Conservation (phyloP, 2,113 vertebrate genomes). For the Oxyura jamaicensis region DNA sequence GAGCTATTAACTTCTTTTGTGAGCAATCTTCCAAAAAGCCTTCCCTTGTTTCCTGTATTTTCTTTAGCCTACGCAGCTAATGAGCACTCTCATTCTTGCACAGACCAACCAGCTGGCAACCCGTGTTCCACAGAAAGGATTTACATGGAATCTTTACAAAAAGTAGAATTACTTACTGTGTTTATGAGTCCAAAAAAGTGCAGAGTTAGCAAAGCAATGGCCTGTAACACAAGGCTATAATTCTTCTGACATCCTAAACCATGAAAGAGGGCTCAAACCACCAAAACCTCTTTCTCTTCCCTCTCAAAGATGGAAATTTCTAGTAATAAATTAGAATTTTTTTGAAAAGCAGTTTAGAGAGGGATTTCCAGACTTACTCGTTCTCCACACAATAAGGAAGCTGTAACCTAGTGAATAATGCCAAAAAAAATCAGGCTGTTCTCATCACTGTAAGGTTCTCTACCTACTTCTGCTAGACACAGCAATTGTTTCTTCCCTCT, state of each 20-base stretch:
- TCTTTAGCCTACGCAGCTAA: constrained; percentile 17
- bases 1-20: neutral
- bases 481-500: neutral
- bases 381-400: neutral
- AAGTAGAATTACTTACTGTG: constrained; percentile 24
- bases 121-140: constrained; percentile 6
- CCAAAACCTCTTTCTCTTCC: neutral
- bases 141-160: constrained; percentile 17
- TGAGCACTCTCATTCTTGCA: constrained; percentile 15
- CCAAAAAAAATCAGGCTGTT: neutral
- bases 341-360: neutral
- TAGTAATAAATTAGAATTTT: neutral
- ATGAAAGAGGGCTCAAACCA: constrained; percentile 43
- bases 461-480: neutral
- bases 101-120: constrained; percentile 45
- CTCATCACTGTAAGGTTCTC: neutral
- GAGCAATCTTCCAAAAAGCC: constrained; percentile 28
- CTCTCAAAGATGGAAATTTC: neutral
- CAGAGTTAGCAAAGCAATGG: constrained; percentile 49
- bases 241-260: constrained; percentile 43
- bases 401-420: neutral
- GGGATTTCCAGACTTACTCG: neutral
- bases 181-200: constrained; percentile 26
- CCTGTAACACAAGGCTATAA: constrained; percentile 39
- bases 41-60: constrained; percentile 34